Evolutionary conservation across 2,113 vertebrate genomes (phyloP), one percentile per base, ranked within the genome.

Genomic region (Falcunculus frontatus): DNA sequence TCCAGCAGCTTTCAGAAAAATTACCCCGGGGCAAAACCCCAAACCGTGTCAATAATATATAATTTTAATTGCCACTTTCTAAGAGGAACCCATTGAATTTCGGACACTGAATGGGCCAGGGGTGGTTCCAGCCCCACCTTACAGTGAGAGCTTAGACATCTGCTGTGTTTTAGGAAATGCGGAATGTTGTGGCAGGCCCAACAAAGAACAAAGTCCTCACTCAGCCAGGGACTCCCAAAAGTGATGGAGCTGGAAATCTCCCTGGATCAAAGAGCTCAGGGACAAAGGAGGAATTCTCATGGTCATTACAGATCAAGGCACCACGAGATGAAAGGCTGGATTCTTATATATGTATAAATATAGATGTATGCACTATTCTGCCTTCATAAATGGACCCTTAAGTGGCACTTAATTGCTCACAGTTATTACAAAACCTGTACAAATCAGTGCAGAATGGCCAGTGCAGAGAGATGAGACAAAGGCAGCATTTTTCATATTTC

Each of bases 181-280:
- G 14, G 52, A 67, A 41, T 32, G 53, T 3, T 37, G 55, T 22
- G 22, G 55, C 1, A 18, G 42, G 18, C 27, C 13, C 56, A 20
- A 39, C 55, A 67, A 52, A 86, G 86, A 92, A 96, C 95, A 95
- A 96, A 85, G 93, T 95, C 83, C 62, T 87, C 64, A 25, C 90
- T 95, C 79, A 95, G 55, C 35, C 60, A 70, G 33, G 6, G 64
- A 15, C 17, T 89, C 83, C 50, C 52, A 33, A 47, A 90, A 90
- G 15, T 44, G 23, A 25, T 27, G 59, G 77, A 57, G 50, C 33
- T 90, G 67, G 88, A 83, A 89, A 59, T 21, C 4, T 29, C 37
- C 37, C 72, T 10, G 30, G 64, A 90, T 95, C 96, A 97, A 97
- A 97, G 93, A 75, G 64, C n/a, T 67, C 16, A 19, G 52, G 57